Evolutionary conservation across 2,113 vertebrate genomes (phyloP).

Genomic region (Suricata suricatta): DNA sequence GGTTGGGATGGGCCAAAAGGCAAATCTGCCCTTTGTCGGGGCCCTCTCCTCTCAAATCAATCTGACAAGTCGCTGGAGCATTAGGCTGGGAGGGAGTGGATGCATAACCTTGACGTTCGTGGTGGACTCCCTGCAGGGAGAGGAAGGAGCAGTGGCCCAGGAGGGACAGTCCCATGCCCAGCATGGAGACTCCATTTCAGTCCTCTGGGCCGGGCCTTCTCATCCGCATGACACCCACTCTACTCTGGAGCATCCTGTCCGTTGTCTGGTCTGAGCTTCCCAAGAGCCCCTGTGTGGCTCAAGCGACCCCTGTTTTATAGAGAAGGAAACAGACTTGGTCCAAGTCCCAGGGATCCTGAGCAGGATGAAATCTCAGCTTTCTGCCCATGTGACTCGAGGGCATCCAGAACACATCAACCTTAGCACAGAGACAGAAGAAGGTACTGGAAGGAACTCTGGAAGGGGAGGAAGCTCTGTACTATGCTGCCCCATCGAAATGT

Average conservation of each 20-base stretch:
- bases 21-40: neutral
- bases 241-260: neutral
- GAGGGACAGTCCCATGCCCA: no score
- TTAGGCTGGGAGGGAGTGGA: neutral
- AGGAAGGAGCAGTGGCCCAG: neutral
- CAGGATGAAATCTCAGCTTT: neutral
- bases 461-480: neutral
- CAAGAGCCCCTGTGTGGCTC: neutral
- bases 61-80: neutral
- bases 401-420: neutral
- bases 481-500: neutral
- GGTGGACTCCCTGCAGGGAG: neutral
- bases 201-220: neutral
- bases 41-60: neutral
- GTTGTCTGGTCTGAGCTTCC: neutral
- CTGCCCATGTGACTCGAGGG: neutral
- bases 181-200: neutral
- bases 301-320: neutral
- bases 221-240: no score
- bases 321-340: neutral
- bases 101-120: neutral
- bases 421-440: rapidly evolving
- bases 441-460: neutral
- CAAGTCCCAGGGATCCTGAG: neutral
- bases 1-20: neutral